Evolutionary conservation across 37 sponge, comb jelly and placozoan genomes (phyloP), one percentile per base, ranked within the genome.

Genomic region (Mnemiopsis leidyi): DNA sequence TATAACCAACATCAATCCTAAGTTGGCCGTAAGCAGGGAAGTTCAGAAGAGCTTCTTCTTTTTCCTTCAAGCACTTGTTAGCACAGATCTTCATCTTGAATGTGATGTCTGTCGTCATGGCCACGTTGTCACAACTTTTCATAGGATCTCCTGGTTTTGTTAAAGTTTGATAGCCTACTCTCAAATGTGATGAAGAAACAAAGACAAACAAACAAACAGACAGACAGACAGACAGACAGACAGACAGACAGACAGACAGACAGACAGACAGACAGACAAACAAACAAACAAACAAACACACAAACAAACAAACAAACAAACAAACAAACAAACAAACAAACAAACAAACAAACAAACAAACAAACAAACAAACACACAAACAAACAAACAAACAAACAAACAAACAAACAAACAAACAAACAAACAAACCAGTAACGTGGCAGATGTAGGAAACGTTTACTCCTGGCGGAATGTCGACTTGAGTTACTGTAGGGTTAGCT

Each of bases 11-110:
- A 13, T 71, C 75, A 23, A 71, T 2, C 3, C n/a, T 28, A 18
- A 71, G 75, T 71, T 71, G 75, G 5, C 75, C 75, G 30, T 71
- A 71, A 71, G 75, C 75, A 71, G 75, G 75, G 75, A 71, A 71
- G 75, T 71, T 71, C 2, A 71, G 75, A 71, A 71, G 75, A 28
- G 30, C 20, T 29, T 71, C 75, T 5, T 28, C 75, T 28, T 28
- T n/a, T 23, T 5, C 20, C 5, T 71, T 18, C 30, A 71, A 28
- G 20, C 75, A 71, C 3, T 28, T 5, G 30, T 18, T 28, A 5
- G n/a, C 75, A 71, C 75, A 71, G 3, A 71, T 25, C 20, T n/a
- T 71, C 30, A 71, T 28, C 30, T 71, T n/a, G 30, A 29, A 71
- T 7, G 75, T 71, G 30, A 71, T n/a, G 30, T 71, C 75, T 23